These are phyloP conservation scores for Platyrinchus mystaceus DNA, from an alignment of 2,797 vertebrate genomes.

Conservation along the genomic window DNA sequence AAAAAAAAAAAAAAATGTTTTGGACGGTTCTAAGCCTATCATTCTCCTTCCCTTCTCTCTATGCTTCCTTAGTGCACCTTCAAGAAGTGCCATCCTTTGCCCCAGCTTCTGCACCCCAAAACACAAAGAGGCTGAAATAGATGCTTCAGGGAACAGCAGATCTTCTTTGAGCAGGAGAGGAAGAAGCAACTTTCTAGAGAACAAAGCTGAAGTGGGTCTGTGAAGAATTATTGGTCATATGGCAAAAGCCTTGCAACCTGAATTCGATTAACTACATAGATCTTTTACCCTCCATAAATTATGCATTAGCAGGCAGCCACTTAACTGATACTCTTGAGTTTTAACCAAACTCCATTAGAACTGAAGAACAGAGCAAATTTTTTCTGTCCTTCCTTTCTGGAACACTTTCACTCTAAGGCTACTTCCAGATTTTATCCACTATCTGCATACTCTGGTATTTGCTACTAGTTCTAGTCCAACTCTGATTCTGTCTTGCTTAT, in stretches of 20 bases:
- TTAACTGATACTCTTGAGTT: neutral
- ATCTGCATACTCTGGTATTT: neutral
- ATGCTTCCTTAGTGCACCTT: neutral
- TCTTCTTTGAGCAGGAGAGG: neutral
- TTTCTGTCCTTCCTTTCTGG: neutral
- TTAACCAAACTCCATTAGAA: slow-evolving; percentile 22
- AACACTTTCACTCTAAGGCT: neutral
- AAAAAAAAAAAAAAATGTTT: neutral
- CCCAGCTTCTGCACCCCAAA: neutral
- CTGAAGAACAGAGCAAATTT: neutral
- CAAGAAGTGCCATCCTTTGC: neutral
- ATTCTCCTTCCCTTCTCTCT: neutral
- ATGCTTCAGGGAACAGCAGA: neutral
- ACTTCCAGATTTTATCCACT: neutral
- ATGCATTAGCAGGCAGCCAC: neutral
- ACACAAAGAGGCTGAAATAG: neutral
- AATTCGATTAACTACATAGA: neutral
- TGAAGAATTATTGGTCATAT: neutral
- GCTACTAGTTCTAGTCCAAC: neutral
- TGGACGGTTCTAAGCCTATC: accelerated
- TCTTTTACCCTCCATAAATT: slow-evolving; percentile 15
- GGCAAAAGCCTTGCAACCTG: neutral
- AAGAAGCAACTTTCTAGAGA: neutral
- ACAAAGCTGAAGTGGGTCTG: neutral
- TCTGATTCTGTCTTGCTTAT: neutral